Base-by-base conservation (phyloP, 53 echinoderm and acorn worm species). In the Temnopleurus reevesii region DNA sequence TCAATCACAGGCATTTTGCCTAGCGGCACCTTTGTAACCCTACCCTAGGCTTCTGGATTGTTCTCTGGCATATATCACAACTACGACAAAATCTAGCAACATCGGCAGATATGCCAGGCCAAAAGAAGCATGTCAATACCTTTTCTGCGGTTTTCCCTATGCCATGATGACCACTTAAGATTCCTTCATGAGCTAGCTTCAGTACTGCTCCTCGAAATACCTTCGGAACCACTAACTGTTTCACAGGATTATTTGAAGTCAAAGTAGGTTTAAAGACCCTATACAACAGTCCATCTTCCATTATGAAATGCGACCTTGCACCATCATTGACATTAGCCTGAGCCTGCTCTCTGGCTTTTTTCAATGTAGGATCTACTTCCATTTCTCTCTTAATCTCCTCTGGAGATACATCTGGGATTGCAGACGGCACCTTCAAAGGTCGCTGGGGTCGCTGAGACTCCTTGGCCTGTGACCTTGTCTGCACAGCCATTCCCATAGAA, bases 401-500 rank as follows among this genome's bases (percentile, higher is more conserved):
- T 19, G 55, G 15, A 55, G 55, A 12, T 5, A 55, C 55, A 12
- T 55, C 18, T 0, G 55, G 21, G n/a, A 55, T 55, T 21, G 55
- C 55, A 10, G 55, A 55, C n/a, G 23, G 55, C 15, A 55, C 55
- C 18, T 19, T n/a, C 23, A 55, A 55, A 55, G 55, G 55, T 5
- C 55, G 55, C n/a, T 55, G 55, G 55, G 55, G 55, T 21, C 55
- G 21, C 25, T 57, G n/a, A n/a, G 19, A 12, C 6, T 8, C 27
- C 25, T 26, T 85, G 0, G 12, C 25, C 59, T 85, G 85, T 6
- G 43, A 8, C 15, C 83, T 55, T 17, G 83, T 83, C 45, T 59
- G 8, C 19, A 60, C 60, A 44, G 59, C 59, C 85, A 85, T 60
- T 25, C 85, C 61, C n/a, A n/a, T n/a, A n/a, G n/a, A n/a, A n/a